Conservation (phyloP, 2,113 vertebrate species). For the Cebidichthys violaceus region DNA sequence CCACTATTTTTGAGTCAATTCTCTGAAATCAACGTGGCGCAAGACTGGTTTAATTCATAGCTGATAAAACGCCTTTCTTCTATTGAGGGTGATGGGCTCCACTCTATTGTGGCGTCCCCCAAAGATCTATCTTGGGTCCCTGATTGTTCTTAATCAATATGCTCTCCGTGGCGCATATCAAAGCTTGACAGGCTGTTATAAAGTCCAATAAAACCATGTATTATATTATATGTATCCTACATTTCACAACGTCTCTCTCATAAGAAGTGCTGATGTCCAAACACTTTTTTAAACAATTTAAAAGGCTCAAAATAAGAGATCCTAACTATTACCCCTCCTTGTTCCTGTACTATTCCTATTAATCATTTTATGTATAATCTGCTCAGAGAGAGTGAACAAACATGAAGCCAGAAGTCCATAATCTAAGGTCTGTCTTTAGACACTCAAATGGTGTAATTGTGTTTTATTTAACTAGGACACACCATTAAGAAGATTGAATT, state of each 20-base stretch:
- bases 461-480: slow-evolving; percentile 1
- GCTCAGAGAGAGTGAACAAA: not conserved
- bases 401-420: not conserved
- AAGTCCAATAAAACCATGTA: not conserved
- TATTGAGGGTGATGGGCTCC: not conserved
- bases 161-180: not conserved
- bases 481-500: not conserved
- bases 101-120: not conserved
- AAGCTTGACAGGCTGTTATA: not conserved
- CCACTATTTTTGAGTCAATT: not conserved
- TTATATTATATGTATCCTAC: not conserved
- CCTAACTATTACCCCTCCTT: not conserved
- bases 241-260: not conserved
- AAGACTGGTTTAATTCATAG: not conserved
- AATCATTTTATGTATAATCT: not conserved
- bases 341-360: not conserved
- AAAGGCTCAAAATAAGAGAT: not conserved
- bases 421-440: not conserved
- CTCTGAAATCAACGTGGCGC: not conserved
- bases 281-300: not conserved
- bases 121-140: not conserved
- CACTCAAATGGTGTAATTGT: not conserved
- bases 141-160: slow-evolving; percentile 7
- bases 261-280: not conserved
- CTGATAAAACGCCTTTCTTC: not conserved